phyloP scores from a whole-genome alignment of 2,888 invertebrate species.

The Anthophora plumipes region DNA sequence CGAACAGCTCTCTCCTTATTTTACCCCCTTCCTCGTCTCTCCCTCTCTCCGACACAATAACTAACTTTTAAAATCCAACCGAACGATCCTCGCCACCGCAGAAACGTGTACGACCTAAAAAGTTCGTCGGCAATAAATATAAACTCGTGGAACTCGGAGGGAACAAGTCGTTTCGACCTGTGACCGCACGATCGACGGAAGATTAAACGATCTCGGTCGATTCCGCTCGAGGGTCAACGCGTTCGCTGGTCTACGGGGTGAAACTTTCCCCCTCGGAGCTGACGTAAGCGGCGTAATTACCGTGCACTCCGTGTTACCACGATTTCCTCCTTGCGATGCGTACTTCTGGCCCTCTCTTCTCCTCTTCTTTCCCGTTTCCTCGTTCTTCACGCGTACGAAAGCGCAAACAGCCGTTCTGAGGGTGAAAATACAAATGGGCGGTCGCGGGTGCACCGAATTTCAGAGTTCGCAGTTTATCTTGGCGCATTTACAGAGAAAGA shows the following conservation, averaged over 20 bases:
- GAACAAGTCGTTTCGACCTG: neutral
- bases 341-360: slow-evolving; percentile 15
- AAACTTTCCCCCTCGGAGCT: slow-evolving; percentile 12
- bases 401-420: slow-evolving; percentile 26
- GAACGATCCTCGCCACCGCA: neutral
- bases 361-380: slow-evolving; percentile 2
- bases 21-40: neutral
- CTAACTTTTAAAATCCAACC: slow-evolving; percentile 24
- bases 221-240: neutral
- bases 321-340: slow-evolving; percentile 39
- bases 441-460: slow-evolving; percentile 69
- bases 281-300: slow-evolving; percentile 52
- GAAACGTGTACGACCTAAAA: slow-evolving; percentile 4
- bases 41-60: neutral
- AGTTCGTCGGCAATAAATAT: slow-evolving; percentile 42
- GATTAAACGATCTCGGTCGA: slow-evolving; percentile 36
- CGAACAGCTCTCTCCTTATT: neutral
- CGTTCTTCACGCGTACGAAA: slow-evolving; percentile 11
- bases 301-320: slow-evolving; percentile 46
- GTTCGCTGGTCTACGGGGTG: neutral
- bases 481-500: slow-evolving; percentile 62
- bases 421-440: slow-evolving; percentile 61
- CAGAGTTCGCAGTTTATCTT: slow-evolving; percentile 73
- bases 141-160: neutral
- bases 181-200: slow-evolving; percentile 34